Base-by-base conservation (phyloP, 2,888 invertebrate genomes). In the Platycnemis pennipes region DNA sequence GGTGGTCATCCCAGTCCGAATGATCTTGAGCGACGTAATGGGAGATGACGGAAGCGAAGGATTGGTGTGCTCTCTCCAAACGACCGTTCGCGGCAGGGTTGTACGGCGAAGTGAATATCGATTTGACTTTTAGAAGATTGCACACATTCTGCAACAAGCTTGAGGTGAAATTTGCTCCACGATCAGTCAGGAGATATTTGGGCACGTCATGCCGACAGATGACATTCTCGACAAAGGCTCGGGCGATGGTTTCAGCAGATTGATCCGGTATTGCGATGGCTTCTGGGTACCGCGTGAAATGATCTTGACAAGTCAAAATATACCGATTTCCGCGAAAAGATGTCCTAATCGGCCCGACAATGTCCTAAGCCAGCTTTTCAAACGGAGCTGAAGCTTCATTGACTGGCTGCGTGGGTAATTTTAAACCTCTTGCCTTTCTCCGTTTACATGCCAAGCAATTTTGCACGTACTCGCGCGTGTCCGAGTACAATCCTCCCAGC, bases 311-410 rank as follows among this genome's bases (percentile, higher is more conserved):
- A 0, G 95, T 95, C 7, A 95, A 42, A 37, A 95, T 95, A 45
- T 95, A 95, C 77, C 95, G 94, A 37, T 95, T 95, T 0, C 94
- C n/a, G n/a, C n/a, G n/a, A n/a, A n/a, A n/a, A n/a, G n/a, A n/a
- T n/a, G n/a, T n/a, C n/a, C n/a, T n/a, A n/a, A n/a, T n/a, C n/a
- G n/a, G n/a, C n/a, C n/a, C n/a, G n/a, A n/a, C n/a, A n/a, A n/a
- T n/a, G n/a, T n/a, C n/a, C n/a, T n/a, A n/a, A n/a, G n/a, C n/a
- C n/a, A n/a, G n/a, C n/a, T n/a, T n/a, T n/a, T 49, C 49, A 8
- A 49, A 49, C 7, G 53, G 46, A 11, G 22, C 11, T 4, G n/a
- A 37, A 5, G 56, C 88, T 69, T 86, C 88, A 22, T 69, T 63
- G 37, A 31, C 37, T 26, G 85, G 46, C 19, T 69, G 94, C 22